These are phyloP conservation scores for Streptopelia turtur DNA, from an alignment of 2,797 vertebrate species.

Conservation along the genomic window DNA sequence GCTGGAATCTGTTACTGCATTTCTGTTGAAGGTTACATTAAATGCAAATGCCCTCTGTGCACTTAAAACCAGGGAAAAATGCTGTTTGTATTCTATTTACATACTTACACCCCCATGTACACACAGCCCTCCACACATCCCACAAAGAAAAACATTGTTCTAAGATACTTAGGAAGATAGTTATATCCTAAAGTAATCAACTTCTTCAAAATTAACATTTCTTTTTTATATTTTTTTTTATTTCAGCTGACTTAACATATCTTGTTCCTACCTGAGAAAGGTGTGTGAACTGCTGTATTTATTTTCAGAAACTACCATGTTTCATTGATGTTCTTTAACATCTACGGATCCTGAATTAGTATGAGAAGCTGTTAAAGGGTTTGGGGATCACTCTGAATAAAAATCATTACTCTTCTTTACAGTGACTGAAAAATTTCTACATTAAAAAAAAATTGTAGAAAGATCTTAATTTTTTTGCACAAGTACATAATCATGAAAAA, in stretches of 20 bases:
- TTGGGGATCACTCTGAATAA: background rate
- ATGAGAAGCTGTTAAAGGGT: background rate
- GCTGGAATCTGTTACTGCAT: background rate
- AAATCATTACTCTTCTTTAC: background rate
- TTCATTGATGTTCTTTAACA: background rate
- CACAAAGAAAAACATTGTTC: background rate
- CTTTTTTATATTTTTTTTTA: background rate
- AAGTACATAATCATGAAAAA: background rate
- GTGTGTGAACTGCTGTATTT: background rate
- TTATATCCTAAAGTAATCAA: background rate
- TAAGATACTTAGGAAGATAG: background rate
- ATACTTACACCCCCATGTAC: background rate
- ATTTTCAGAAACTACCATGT: background rate
- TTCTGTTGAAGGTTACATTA: background rate
- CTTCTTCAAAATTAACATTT: background rate
- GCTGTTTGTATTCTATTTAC: background rate
- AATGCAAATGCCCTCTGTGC: background rate
- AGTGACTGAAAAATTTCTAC: background rate
- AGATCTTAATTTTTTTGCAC: background rate
- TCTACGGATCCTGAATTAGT: background rate
- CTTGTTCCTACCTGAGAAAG: background rate
- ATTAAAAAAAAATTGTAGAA: background rate
- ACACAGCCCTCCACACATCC: background rate
- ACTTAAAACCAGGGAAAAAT: background rate
- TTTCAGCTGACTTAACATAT: background rate